Evolutionary conservation across 1,140 invertebrate species (phyloP), one percentile per base, ranked within the genome.

Genomic region (Anastatus disparis): DNA sequence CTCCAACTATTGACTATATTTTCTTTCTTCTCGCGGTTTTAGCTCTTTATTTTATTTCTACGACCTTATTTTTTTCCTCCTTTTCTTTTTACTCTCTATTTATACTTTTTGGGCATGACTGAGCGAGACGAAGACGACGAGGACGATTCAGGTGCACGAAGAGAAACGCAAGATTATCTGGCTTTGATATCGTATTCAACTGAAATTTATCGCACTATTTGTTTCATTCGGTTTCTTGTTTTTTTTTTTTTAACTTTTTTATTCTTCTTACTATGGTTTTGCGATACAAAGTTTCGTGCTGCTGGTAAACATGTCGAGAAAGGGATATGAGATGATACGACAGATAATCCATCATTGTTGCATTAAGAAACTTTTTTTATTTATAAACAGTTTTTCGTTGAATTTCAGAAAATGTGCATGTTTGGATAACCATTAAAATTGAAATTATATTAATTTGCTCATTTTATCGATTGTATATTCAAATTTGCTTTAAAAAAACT

Each of bases 141-240:
- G 27, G n/a, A 8, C 55, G 44, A 55, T 44, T 65, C 63, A 59
- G 35, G 62, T 66, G 42, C 48, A n/a, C 26, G 40, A 35, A 66
- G 65, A 62, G 24, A 40, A 24, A 26, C 38, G 13, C 26, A 46
- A 67, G 73, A 74, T 74, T 56, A 74, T 74, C 73, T 15, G 35
- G 50, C 29, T 35, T 29, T 29, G 61, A 69, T 74, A 68, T 64
- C 62, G 15, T 24, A 52, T 27, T 64, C 62, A 46, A 26, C 53
- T 58, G 38, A 70, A 70, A 70, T 63, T 70, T 56, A 63, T 70
- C 65, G 35, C 24, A 8, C 29, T 50, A 53, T 13, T 44, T 38
- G 38, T 31, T 46, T 44, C 58, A 22, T 26, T 26, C 29, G n/a
- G n/a, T n/a, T 48, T 12, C 35, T 38, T 38, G 13, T 48, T 17